Base-by-base conservation (phyloP, 2,888 invertebrate species). In the Nemotelus nigrinus region DNA sequence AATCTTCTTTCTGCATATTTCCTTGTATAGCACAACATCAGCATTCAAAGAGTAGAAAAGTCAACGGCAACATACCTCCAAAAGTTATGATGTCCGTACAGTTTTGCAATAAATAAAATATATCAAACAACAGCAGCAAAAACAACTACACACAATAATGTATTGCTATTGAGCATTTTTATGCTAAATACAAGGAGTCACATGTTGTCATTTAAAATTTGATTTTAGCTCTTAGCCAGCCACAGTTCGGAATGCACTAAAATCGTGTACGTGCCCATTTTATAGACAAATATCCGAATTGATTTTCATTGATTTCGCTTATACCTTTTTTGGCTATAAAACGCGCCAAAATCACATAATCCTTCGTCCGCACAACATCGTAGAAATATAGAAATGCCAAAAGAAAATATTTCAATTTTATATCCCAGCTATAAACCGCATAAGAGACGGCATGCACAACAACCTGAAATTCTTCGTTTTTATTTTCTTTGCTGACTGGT, bases 361-460 rank as follows among this genome's bases (percentile, higher is more conserved):
- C 48, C 58, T 58, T 60, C 44, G 57, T 44, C 48, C 58, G 57
- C 44, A 25, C 25, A 44, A 25, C 41, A 48, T 72, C n/a, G 60
- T 25, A 60, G 72, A 72, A 60, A 60, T 58, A 45, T 57, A 45
- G 57, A 72, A 72, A 72, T 47, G 45, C 58, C 47, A 39, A 72
- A 67, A 67, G 60, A 50, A 75, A 77, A 79, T 79, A 79, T 79
- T 77, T 79, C 79, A 79, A 71, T 79, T 79, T 79, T 79, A 77
- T 79, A 70, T 75, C 68, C 47, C 45, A 50, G 76, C 77, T 70
- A 79, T 79, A 79, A 79, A 79, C 79, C 79, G 77, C 76, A 79
- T 72, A 68, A 74, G 79, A 79, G 25, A 25, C 43, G 48, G 39
- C 41, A 67, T 47, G 57, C 63, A 63, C 65, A 64, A 63, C 64